A percentile compares a stretch with the other conserved stretches of the same genome.
Conservation (phyloP, 2,113 vertebrate genomes). For the Oreocharis arfaki region DNA sequence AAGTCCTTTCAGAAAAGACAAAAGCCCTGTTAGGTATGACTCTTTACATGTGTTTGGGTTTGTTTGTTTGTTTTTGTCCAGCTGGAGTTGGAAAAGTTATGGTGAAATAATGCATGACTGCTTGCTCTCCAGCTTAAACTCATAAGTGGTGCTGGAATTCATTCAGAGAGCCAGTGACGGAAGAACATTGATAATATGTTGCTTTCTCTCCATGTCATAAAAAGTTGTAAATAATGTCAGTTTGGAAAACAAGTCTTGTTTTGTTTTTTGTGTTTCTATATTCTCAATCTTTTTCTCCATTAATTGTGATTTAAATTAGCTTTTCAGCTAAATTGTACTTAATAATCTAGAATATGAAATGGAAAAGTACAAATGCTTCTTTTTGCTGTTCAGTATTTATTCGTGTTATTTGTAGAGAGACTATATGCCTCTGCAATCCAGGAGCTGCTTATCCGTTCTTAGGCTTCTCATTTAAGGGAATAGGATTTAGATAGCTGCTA, state of each 20-base stretch:
- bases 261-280: not conserved
- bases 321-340: not conserved
- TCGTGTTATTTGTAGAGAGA: not conserved
- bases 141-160: not conserved
- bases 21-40: slow-evolving; percentile 89
- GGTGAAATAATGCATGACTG: not conserved
- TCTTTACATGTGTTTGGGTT: not conserved
- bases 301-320: not conserved
- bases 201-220: not conserved
- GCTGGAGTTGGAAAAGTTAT: not conserved
- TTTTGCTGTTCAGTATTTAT: not conserved
- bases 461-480: not conserved
- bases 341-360: not conserved
- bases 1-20: slow-evolving; percentile 92
- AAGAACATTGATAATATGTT: not conserved
- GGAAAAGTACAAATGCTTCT: not conserved
- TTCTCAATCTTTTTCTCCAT: not conserved
- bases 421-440: not conserved
- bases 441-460: not conserved
- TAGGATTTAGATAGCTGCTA: not conserved
- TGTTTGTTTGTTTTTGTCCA: not conserved
- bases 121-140: not conserved
- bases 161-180: not conserved
- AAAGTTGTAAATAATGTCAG: not conserved
- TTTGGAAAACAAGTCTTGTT: not conserved